Conservation (phyloP, 2,113 vertebrate genomes). For the Montifringilla adamsi region DNA sequence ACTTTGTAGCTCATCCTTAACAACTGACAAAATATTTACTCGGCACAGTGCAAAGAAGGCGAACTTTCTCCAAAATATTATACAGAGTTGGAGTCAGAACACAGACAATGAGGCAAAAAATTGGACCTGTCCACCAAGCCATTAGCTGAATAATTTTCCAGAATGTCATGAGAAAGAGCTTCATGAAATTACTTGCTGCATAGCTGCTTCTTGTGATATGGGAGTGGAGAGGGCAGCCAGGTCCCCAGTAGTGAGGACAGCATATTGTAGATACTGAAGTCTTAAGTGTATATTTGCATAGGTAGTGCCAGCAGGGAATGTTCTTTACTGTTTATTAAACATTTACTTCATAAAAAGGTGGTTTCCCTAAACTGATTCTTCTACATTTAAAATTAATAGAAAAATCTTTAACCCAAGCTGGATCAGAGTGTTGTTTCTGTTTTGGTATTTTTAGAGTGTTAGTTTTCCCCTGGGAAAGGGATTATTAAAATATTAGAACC, state of each 20-base stretch:
- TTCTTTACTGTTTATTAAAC: not conserved
- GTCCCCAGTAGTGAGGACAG: not conserved
- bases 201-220: not conserved
- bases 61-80: constrained; percentile 82
- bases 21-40: constrained; percentile 92
- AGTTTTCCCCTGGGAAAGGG: not conserved
- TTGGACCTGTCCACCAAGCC: constrained; percentile 67
- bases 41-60: constrained; percentile 74
- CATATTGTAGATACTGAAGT: not conserved
- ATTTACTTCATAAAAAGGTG: not conserved
- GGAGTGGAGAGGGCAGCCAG: not conserved
- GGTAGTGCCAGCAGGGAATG: not conserved
- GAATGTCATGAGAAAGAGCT: constrained; percentile 70
- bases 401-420: not conserved
- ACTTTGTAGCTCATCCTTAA: constrained; percentile 83
- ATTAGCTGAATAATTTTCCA: constrained; percentile 77
- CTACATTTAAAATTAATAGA: not conserved
- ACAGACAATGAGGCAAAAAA: constrained; percentile 80
- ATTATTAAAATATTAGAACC: constrained; percentile 7
- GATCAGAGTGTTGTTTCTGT: not conserved
- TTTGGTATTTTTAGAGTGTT: not conserved
- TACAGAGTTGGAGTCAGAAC: constrained; percentile 79
- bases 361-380: not conserved
- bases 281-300: not conserved
- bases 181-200: not conserved